These are phyloP conservation scores for Suricata suricatta DNA, from an alignment of 2,113 vertebrate species.

Conservation along the genomic window DNA sequence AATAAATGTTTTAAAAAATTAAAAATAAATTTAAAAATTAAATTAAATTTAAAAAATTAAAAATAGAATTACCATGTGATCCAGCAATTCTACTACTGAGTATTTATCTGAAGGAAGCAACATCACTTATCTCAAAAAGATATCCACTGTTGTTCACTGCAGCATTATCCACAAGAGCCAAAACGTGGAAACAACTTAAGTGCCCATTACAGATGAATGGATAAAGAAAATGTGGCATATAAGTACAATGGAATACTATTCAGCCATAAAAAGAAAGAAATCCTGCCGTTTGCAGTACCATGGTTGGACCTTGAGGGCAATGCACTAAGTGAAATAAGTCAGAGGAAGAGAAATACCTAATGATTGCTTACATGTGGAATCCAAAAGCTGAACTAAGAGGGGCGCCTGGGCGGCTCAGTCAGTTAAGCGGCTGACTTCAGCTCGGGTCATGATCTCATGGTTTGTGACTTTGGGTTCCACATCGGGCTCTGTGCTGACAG, in stretches of 20 bases:
- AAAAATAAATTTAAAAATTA: no score
- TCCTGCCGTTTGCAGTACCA: neutral
- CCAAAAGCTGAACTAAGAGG: neutral
- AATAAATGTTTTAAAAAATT: no score
- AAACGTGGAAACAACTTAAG: neutral
- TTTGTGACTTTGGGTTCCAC: fast-evolving
- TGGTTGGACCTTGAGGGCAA: neutral
- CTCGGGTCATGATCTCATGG: no score
- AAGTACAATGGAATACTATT: neutral
- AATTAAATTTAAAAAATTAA: neutral
- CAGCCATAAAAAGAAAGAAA: neutral
- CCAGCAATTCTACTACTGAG: neutral
- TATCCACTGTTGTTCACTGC: neutral
- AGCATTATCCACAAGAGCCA: neutral
- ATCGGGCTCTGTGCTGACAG: no score
- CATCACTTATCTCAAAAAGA: neutral
- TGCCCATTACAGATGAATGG: neutral
- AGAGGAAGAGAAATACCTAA: neutral
- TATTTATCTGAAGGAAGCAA: neutral
- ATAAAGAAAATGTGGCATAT: neutral
- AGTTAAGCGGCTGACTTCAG: no score
- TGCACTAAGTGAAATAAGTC: neutral
- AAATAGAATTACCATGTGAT: neutral
- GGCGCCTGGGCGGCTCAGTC: no score
- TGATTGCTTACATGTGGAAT: neutral